A percentile compares a stretch with the other conserved stretches of the same genome.
phyloP scores from a whole-genome alignment of 2,797 vertebrate species.

The Margarornis squamiger region DNA sequence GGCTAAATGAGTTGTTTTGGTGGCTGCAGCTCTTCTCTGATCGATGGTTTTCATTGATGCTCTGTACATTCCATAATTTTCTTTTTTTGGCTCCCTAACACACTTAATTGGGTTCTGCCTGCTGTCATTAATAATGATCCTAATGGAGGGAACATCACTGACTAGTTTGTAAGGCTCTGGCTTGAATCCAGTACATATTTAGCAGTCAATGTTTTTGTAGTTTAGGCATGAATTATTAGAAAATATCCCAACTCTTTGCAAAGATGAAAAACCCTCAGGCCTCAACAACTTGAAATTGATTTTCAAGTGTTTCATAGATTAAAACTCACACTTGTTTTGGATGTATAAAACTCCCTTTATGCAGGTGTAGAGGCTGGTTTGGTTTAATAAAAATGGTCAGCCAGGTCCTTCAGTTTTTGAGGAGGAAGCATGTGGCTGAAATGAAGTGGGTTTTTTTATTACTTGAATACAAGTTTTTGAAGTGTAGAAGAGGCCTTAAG shows the following conservation, averaged over 20 bases:
- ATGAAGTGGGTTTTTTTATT: not conserved
- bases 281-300: not conserved
- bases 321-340: not conserved
- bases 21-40: not conserved
- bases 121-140: not conserved
- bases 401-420: not conserved
- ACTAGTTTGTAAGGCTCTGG: conserved; percentile 5
- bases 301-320: not conserved
- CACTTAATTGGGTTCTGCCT: not conserved
- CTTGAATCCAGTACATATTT: not conserved
- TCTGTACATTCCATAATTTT: not conserved
- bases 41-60: not conserved
- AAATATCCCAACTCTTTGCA: not conserved
- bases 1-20: not conserved
- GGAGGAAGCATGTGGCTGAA: not conserved
- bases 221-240: not conserved
- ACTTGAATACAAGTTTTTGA: not conserved
- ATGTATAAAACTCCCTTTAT: not conserved
- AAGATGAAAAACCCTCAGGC: not conserved
- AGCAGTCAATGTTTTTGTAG: not conserved
- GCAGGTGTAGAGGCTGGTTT: not conserved
- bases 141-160: not conserved
- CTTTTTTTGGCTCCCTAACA: not conserved
- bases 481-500: not conserved
- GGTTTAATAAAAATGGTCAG: not conserved